phyloP scores from a whole-genome alignment of 2,888 invertebrate species.

The Frankliniella intonsa region DNA sequence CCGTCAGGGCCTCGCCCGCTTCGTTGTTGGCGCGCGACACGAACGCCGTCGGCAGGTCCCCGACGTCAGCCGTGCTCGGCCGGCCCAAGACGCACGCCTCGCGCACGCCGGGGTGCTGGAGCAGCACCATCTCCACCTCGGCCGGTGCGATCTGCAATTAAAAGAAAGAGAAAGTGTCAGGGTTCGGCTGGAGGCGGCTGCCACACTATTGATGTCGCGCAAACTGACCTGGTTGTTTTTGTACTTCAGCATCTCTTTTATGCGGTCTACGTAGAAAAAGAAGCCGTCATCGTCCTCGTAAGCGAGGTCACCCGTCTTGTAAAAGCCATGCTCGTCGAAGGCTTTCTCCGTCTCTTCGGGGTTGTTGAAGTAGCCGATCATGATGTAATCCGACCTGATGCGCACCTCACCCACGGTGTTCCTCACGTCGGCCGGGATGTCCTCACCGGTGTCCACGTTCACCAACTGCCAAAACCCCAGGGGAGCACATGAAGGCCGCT shows the following conservation, averaged over 20 bases:
- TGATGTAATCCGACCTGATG: not conserved
- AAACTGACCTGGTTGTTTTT: not conserved
- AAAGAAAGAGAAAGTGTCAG: not conserved
- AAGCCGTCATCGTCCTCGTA: constrained; percentile 12
- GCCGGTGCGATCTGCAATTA: not conserved
- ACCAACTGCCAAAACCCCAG: not conserved
- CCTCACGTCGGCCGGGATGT: not conserved
- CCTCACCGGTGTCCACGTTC: not conserved
- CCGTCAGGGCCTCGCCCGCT: not conserved
- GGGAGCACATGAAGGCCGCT: too few species aligned
- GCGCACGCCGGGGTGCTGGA: not conserved
- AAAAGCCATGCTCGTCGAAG: not conserved
- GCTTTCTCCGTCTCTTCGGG: constrained; percentile 2
- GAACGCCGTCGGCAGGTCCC: not conserved
- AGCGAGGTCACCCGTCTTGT: not conserved
- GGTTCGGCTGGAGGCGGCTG: not conserved
- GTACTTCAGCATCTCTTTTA: constrained; percentile 9
- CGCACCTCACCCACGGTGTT: not conserved
- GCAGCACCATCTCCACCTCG: not conserved
- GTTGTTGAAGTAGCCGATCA: constrained; percentile 13
- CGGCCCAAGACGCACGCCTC: not conserved
- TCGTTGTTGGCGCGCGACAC: constrained; percentile 4
- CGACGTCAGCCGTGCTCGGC: not conserved
- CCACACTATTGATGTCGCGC: too few species aligned
- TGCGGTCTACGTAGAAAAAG: constrained; percentile 6